Base-by-base conservation (phyloP, 2,888 invertebrate species). In the Apotomis betuletana region DNA sequence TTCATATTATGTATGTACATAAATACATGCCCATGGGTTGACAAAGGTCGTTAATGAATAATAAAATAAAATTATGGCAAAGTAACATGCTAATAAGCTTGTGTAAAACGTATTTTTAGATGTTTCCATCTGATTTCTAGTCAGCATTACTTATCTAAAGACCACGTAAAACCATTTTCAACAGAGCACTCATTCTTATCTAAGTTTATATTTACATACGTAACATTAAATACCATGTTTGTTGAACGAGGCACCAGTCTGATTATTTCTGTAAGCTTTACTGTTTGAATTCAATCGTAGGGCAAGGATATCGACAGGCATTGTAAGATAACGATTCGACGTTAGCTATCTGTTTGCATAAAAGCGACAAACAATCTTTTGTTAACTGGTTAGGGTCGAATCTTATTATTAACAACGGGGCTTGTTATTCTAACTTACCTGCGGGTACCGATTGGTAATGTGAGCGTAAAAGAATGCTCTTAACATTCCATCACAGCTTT, bases 261-360 rank as follows among this genome's bases (percentile, higher is more conserved):
- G 71, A 75, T 77, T 75, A 76, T 76, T 77, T 78, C 75, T 78
- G 75, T 80, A 76, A 79, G 75, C 74, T 76, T 76, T 77, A 75
- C 76, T 75, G 77, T 78, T 70, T 79, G 79, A 80, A 79, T 78
- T 80, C 76, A 70, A 79, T 81, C 78, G 77, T 70, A 78, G 76
- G 75, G 76, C 76, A 80, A 81, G 78, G 78, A 79, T 84, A 83
- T 82, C 81, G 80, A 81, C 79, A 77, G 77, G 77, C 75, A 82
- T 81, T 81, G 80, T 81, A 77, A 89, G 90, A 90, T 91, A 91
- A 92, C 80, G 85, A 85, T 86, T 84, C 83, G 82, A 85, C 84
- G 85, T 88, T 88, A 86, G 84, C 86, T 91, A 89, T 90, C 90
- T 91, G 89, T 92, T 91, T 90, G 88, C 87, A 89, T 87, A 90